These are phyloP conservation scores for Ectemnius lituratus DNA, from an alignment of 2,888 invertebrate genomes.

Conservation along the genomic window DNA sequence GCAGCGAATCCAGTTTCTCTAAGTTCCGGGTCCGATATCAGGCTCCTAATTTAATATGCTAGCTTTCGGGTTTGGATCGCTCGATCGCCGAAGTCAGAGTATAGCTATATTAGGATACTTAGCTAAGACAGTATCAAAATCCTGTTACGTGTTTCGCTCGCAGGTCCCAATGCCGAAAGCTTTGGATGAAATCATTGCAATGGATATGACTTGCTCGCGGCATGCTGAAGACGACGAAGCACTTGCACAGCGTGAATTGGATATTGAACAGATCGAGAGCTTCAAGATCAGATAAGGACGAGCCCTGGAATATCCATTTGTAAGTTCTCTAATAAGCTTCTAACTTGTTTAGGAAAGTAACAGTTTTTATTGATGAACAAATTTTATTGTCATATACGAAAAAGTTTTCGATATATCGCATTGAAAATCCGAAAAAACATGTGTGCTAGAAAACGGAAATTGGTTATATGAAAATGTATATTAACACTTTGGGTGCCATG, in stretches of 20 bases:
- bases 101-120: slow-evolving; percentile 3
- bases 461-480: too few relatives aligned
- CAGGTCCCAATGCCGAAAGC: slow-evolving; percentile 43
- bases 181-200: slow-evolving; percentile 33
- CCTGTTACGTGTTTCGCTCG: slow-evolving; percentile 24
- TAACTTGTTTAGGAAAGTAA: too few relatives aligned
- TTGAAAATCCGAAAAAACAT: too few relatives aligned
- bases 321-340: too few relatives aligned
- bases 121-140: slow-evolving; percentile 12
- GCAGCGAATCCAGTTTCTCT: too few relatives aligned
- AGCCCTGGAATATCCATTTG: background rate
- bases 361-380: too few relatives aligned
- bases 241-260: slow-evolving; percentile 48
- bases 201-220: slow-evolving; percentile 25
- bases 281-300: slow-evolving; percentile 44
- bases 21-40: too few relatives aligned
- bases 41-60: too few relatives aligned
- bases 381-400: too few relatives aligned
- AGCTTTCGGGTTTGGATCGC: background rate
- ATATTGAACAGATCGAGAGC: slow-evolving; percentile 53
- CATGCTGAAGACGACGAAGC: slow-evolving; percentile 43
- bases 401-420: too few relatives aligned
- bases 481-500: too few relatives aligned
- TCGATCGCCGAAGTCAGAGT: slow-evolving; percentile 15
- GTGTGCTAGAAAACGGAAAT: too few relatives aligned